phyloP scores from a whole-genome alignment of 2,888 invertebrate genomes.

The Scaptomyza flava region DNA sequence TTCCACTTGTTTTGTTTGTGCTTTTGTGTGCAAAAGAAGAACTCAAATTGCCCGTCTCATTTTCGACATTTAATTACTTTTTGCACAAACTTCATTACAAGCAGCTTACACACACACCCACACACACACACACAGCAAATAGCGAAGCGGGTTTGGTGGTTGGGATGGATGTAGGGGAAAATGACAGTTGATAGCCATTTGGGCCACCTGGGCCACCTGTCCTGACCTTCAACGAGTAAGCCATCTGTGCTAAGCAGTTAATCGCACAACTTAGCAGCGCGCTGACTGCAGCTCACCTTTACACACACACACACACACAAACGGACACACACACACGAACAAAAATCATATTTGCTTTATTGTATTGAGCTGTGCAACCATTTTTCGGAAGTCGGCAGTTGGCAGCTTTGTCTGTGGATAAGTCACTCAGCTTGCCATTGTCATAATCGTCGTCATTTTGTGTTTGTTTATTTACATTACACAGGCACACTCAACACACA shows the following conservation, averaged over 20 bases:
- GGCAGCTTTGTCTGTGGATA: slow-evolving; percentile 11
- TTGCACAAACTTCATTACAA: slow-evolving; percentile 72
- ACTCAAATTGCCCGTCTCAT: slow-evolving; percentile 70
- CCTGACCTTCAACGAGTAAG: slow-evolving; percentile 33
- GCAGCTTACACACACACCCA: slow-evolving; percentile 49
- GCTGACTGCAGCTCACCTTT: slow-evolving; percentile 34
- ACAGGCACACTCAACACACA: slow-evolving; percentile 10
- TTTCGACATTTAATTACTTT: slow-evolving; percentile 79
- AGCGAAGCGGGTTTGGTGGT: not conserved
- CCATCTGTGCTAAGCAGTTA: slow-evolving; percentile 62
- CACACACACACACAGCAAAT: slow-evolving; percentile 1
- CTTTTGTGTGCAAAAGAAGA: slow-evolving; percentile 20
- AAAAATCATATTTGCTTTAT: slow-evolving; percentile 62
- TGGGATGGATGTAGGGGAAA: not conserved
- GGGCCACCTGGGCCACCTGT: slow-evolving; percentile 37
- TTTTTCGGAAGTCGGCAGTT: slow-evolving; percentile 31
- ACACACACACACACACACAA: not conserved
- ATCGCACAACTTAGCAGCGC: slow-evolving; percentile 47
- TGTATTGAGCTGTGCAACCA: slow-evolving; percentile 67
- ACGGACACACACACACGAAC: slow-evolving; percentile 28
- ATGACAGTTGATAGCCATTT: slow-evolving; percentile 14
- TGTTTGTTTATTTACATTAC: slow-evolving; percentile 22
- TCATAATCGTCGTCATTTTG: slow-evolving; percentile 6
- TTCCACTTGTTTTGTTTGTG: not conserved
- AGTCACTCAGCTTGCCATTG: slow-evolving; percentile 23